Base-by-base conservation (phyloP, 2,113 vertebrate genomes). In the Gallinago media region DNA sequence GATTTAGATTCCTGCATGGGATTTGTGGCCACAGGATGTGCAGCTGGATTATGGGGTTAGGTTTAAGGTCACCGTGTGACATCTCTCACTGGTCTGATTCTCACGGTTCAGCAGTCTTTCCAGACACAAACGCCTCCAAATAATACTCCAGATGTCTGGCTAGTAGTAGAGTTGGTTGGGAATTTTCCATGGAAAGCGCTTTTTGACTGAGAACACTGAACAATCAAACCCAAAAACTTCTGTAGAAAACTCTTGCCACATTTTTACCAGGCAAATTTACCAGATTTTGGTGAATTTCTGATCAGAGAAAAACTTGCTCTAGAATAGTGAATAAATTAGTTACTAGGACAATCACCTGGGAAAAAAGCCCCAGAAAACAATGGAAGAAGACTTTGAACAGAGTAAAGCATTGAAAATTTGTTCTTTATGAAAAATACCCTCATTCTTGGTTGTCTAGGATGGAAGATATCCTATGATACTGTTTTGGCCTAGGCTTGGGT, bases 71-170 rank as follows among this genome's bases (percentile, higher is more conserved):
- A 44, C 0, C 0, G 16, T 90, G 74, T 85, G 74, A 93, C 88
- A 65, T 89, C 26, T 88, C 46, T 85, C 40, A 26, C 52, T 68
- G 58, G 25, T 56, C 63, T 81, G 79, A 72, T 91, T 95, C 93
- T 91, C 94, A 96, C 2, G 27, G 81, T 82, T 85, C 87, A 89
- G 80, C 66, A 78, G 25, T 58, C 8, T 1, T 81, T 85, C 26
- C 70, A 94, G 66, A 20, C 81, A 91, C 50, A 84, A 77, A 91
- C 0, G 6, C 72, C 75, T 96, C 58, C 77, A 88, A 91, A 25
- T 92, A 50, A 70, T 89, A 32, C 34, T 93, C 81, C 93, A 93
- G 87, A 94, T 96, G 89, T 85, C 71, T 95, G 62, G 12, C 62
- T 81, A 52, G 25, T 63, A 63, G 46, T 59, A 77, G 50, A 89